Evolutionary conservation across 2,888 invertebrate species (phyloP).

Genomic region (Cephalotes varians): DNA sequence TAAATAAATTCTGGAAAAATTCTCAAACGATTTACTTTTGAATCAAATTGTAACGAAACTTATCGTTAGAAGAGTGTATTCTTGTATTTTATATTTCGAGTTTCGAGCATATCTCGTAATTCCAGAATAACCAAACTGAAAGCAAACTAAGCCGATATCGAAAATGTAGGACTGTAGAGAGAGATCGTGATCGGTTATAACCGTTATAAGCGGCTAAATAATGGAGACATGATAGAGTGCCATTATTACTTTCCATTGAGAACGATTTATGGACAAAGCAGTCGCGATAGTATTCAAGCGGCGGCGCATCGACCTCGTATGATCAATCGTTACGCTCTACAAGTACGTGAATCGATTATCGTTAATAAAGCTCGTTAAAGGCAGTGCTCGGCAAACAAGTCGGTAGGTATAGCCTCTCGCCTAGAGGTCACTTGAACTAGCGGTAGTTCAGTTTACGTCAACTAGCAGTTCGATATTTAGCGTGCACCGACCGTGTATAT

Average conservation of each 20-base stretch:
- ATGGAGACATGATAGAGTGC: conserved; percentile 41
- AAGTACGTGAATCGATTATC: conserved; percentile 52
- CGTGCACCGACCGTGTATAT: conserved; percentile 31
- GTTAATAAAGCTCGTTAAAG: conserved; percentile 55
- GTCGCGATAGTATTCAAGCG: conserved; percentile 44
- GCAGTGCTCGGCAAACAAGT: conserved; percentile 44
- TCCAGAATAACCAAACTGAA: not conserved
- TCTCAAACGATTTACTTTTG: not conserved
- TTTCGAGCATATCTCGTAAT: too few relatives aligned
- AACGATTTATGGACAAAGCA: conserved; percentile 48
- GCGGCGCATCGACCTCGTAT: conserved; percentile 44
- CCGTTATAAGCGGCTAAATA: conserved; percentile 36
- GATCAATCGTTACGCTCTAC: conserved; percentile 52
- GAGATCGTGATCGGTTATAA: conserved; percentile 10
- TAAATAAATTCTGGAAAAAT: not conserved
- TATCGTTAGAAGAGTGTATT: not conserved
- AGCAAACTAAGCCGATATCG: conserved; percentile 14
- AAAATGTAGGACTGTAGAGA: conserved; percentile 16
- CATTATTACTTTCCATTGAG: conserved; percentile 47
- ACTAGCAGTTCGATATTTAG: conserved; percentile 42
- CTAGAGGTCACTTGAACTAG: conserved; percentile 40
- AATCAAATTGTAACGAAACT: not conserved
- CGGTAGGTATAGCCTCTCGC: conserved; percentile 41
- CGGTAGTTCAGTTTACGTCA: conserved; percentile 30
- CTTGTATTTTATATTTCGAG: not conserved